Evolutionary conservation across 2,888 invertebrate species (phyloP), one percentile per base, ranked within the genome.

Genomic region (Stratiomys singularior): DNA sequence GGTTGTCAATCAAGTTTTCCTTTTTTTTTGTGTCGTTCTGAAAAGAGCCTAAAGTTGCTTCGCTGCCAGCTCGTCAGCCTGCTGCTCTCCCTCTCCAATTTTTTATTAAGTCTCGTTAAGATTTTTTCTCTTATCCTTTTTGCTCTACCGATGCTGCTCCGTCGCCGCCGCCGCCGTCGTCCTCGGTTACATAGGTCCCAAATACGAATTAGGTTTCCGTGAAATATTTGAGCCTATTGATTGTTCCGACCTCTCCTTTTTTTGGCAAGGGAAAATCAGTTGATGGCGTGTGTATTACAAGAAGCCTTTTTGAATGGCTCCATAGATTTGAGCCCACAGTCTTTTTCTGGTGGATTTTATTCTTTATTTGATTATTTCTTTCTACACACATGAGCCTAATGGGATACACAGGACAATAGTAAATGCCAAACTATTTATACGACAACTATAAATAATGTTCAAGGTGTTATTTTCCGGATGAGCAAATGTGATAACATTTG

Each of bases 391-490:
- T 25, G 58, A 52, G 2, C 15, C 52, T n/a, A 4, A 52, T 18
- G 52, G 52, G 15, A 13, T 4, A 52, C 52, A 9, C n/a, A 18
- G 18, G 18, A n/a, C 4, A 52, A 52, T 9, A 18, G 52, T 9
- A 18, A 52, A 18, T 13, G n/a, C 4, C 15, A n/a, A 3, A 9
- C 18, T 52, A 9, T n/a, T 52, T 52, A 18, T 52, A 18, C 18
- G 4, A n/a, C 18, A 18, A 52, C 66, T 37, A 66, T 66, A 66
- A 66, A 66, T 66, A 66, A 66, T 37, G 30, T 66, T 37, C 18
- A 66, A 66, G 66, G 66, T 66, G 66, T 66, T 66, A 66, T 66
- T 66, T 66, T 66, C 37, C 18, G 23, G 37, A 15, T 37, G 37
- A 37, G 66, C 18, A 21, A 66, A 66, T 66, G 27, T 21, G 18